These are phyloP conservation scores for Hypolimnas misippus DNA, from an alignment of 2,888 invertebrate genomes.

Conservation along the genomic window DNA sequence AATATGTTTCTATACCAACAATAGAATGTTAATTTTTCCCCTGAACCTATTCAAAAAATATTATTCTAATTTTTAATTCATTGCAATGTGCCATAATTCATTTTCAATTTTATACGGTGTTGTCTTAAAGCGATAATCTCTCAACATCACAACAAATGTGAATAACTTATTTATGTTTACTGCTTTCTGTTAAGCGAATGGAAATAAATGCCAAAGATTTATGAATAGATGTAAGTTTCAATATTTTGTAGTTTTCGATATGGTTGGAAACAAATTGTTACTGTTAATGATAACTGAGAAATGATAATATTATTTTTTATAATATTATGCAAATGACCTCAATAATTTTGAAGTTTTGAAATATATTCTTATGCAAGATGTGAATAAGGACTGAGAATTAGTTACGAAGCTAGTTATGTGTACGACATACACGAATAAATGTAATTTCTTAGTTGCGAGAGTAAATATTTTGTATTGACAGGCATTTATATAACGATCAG, in stretches of 20 bases:
- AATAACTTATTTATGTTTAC: conserved; percentile 56
- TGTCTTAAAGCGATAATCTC: conserved; percentile 5
- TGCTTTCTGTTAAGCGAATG: conserved; percentile 62
- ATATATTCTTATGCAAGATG: conserved; percentile 67
- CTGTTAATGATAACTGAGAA: conserved; percentile 63
- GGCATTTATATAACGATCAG: conserved; percentile 54
- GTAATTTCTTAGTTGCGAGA: conserved; percentile 57
- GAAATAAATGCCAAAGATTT: conserved; percentile 78
- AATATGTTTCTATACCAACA: conserved; percentile 78
- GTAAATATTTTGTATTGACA: conserved; percentile 48
- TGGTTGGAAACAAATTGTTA: conserved; percentile 82
- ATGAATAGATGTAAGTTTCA: conserved; percentile 75
- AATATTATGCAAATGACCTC: conserved; percentile 69
- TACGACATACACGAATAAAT: conserved; percentile 55
- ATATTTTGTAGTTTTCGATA: conserved; percentile 58
- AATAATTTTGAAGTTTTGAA: conserved; percentile 65
- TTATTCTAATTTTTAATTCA: conserved; percentile 23
- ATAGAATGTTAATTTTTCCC: conserved; percentile 20
- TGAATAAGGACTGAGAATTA: conserved; percentile 74
- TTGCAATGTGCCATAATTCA: conserved; percentile 56
- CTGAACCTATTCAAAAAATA: conserved; percentile 3
- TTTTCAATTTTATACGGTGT: conserved; percentile 5
- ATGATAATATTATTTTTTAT: conserved; percentile 74
- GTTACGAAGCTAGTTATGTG: conserved; percentile 62
- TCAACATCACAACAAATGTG: conserved; percentile 61